Base-by-base conservation (phyloP, 1,140 invertebrate species). In the Panagrolaimus sp. region DNA sequence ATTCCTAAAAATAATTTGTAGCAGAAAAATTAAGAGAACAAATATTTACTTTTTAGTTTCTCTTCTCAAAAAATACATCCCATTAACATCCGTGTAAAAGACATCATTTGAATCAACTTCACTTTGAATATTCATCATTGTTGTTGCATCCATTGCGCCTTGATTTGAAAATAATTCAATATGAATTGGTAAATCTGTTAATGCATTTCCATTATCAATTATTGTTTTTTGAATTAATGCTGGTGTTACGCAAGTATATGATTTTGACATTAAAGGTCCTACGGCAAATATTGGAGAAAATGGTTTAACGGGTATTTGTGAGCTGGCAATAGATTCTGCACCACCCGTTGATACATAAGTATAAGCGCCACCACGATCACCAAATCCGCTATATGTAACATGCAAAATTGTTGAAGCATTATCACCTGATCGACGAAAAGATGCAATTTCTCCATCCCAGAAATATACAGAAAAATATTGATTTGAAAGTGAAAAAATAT, bases 81-180 rank as follows among this genome's bases (percentile, higher is more conserved):
- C 72, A 42, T 73, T 73, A 8, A 73, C 65, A 57, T 73, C 72
- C 0, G 72, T 73, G 25, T 47, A 69, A 16, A 73, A 74, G 7
- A 43, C 27, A n/a, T 66, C 42, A 5, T 70, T 43, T n/a, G 42
- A 47, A 1, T 70, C 27, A n/a, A 66, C 57, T 25, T 25, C 14
- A 38, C 38, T 68, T 45, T 47, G 73, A 25, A 73, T 9, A 13
- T 43, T 45, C 31, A 72, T 44, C 4, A 47, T n/a, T 65, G 38
- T 69, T 9, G 23, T 43, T 57, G 23, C n/a, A n/a, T 20, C 31
- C 9, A 20, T 38, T 48, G 7, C 13, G 14, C 47, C 47, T 5
- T 31, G 47, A 25, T n/a, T 65, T 71, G 31, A 74, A 27, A n/a
- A 72, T 11, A 57, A 25, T 67, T 72, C 71, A 4, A 73, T 16